Evolutionary conservation across 2,113 vertebrate genomes (phyloP), one percentile per base, ranked within the genome.

Genomic region (Quiscalus mexicanus): DNA sequence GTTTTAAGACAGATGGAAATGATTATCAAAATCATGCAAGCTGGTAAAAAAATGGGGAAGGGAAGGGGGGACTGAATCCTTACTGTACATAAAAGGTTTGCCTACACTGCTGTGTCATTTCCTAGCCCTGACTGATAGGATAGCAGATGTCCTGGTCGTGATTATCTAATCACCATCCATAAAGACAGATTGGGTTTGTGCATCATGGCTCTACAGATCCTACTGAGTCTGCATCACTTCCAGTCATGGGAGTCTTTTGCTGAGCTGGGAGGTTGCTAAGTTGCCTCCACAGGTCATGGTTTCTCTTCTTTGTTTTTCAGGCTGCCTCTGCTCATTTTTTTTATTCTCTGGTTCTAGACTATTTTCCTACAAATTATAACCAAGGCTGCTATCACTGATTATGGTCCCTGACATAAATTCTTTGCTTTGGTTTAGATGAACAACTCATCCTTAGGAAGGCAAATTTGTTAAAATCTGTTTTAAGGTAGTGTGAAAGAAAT

Each of bases 11-110:
- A 67, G 71, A 80, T 77, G 37, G 79, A 88, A 90, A 78, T 87
- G 8, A 83, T 93, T 83, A 80, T 41, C 8, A 53, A 90, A 91
- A 77, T 70, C 15, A 75, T 44, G 31, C 31, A 88, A 83, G n/a
- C 35, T 67, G 12, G 27, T 78, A 1, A 4, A 12, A 19, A 33
- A 45, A 47, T 19, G 6, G 17, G 5, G 30, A 5, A 28, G 0
- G 2, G 20, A 1, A 0, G 1, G 5, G 6, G 4, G 3, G 8
- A 5, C 28, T 68, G 28, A 58, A 87, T 8, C 28, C 7, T 82
- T 33, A 13, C 24, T 58, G 67, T 68, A 12, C 3, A 5, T 35
- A 31, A 73, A 71, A 91, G 15, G 4, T 55, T 92, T 87, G 35
- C 31, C 47, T 67, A 12, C 13, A 10, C 5, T 85, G 39, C 24